Base-by-base conservation (phyloP, 1,140 invertebrate genomes). In the Olivierus martensii region DNA sequence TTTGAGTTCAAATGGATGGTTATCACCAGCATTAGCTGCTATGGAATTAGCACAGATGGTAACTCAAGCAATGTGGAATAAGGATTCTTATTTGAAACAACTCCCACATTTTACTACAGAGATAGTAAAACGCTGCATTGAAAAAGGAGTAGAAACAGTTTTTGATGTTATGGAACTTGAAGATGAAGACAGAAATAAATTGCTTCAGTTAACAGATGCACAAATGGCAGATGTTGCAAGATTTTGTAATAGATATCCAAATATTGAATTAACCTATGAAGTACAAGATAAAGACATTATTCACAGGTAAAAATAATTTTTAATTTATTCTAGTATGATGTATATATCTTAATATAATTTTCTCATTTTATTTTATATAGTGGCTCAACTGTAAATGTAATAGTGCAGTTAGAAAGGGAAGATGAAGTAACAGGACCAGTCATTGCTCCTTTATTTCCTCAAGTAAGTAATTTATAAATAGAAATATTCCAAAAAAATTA, bases 11-110 rank as follows among this genome's bases (percentile, higher is more conserved):
- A 97, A 96, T 64, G 94, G 95, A 28, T 99, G 95, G 95, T 71
- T 99, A 14, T 84, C 87, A 0, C 95, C 95, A 0, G 96, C 94
- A 9, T 85, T 99, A 19, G 90, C 94, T 45, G 93, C 95, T 61
- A 99, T 99, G 96, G 95, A 99, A 72, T 71, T 99, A 52, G 92
- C 95, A 0, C 95, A 99, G 70, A 99, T 99, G 94, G 86, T 95
- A 0, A 98, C 95, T 0, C 96, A 99, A 72, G 94, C 93, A 3
- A 96, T 99, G 92, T 99, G 95, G 92, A 89, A 83, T 52, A 98
- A 96, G 69, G 95, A 99, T 68, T 94, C 90, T 0, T 95, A 96
- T 66, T 73, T 99, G 43, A 90, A 95, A 63, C 96, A 99, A 64
- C 68, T 99, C 56, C 95, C 96, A 3, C 93, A 99, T 69, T 98